Conservation (phyloP, 2,113 vertebrate species). For the Perognathus longimembris region DNA sequence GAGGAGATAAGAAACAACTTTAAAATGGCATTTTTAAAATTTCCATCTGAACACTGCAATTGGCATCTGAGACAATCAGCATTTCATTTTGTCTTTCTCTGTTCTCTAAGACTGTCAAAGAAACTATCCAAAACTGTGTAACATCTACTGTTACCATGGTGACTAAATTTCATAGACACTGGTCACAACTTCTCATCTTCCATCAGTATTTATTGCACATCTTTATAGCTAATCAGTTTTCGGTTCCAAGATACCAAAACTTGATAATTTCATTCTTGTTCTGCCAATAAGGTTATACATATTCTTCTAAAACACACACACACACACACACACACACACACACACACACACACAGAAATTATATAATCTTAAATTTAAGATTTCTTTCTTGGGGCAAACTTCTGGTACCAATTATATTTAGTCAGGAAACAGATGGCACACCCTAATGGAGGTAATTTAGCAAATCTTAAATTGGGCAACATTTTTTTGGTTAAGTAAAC, state of each 20-base stretch:
- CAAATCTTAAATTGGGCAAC: conserved; percentile 36
- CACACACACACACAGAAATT: too few species aligned
- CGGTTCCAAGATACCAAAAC: not conserved
- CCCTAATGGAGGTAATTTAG: conserved; percentile 38
- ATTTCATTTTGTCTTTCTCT: not conserved
- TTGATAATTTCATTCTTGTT: not conserved
- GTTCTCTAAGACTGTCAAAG: not conserved
- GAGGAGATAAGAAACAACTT: not conserved
- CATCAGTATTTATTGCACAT: not conserved
- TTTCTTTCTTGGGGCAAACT: conserved; percentile 51
- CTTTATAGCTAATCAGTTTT: not conserved
- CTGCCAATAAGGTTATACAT: not conserved
- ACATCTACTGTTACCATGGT: not conserved
- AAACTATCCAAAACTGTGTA: not conserved
- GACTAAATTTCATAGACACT: not conserved
- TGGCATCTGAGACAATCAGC: not conserved
- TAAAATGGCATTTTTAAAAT: not conserved
- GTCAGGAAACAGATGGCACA: conserved; percentile 62
- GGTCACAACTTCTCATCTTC: not conserved
- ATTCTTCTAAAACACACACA: conserved; percentile 39
- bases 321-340: too few species aligned
- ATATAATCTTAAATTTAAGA: conserved; percentile 48
- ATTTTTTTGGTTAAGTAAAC: conserved; percentile 48
- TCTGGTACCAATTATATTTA: conserved; percentile 62
- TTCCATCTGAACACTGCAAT: not conserved